Evolutionary conservation across 2,888 invertebrate genomes (phyloP).

Genomic region (Toxonevra muliebris): DNA sequence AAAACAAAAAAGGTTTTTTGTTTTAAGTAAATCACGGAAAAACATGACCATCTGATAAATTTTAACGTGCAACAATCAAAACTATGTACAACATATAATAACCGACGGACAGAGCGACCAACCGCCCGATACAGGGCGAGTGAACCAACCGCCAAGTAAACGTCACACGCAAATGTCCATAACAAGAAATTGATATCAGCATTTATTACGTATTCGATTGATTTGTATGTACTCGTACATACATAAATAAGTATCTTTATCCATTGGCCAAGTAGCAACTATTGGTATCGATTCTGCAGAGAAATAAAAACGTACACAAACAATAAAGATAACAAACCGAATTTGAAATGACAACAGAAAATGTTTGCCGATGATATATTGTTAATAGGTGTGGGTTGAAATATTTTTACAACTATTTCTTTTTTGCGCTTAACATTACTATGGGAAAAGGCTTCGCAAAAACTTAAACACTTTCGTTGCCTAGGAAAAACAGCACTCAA

Average conservation of each 20-base stretch:
- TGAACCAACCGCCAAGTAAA: too few species aligned
- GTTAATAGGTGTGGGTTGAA: conserved; percentile 7
- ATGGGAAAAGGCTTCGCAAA: neutral
- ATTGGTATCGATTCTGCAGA: too few species aligned
- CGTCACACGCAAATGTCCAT: neutral
- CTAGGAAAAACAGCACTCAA: too few species aligned
- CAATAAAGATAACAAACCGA: neutral
- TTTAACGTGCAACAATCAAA: neutral
- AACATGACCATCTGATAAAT: conserved; percentile 30
- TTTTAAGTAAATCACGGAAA: conserved; percentile 36
- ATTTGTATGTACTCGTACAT: conserved; percentile 14
- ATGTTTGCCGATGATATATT: conserved; percentile 2
- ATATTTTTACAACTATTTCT: conserved; percentile 15
- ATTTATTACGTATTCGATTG: conserved; percentile 25
- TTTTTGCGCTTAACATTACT: neutral
- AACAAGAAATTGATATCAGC: conserved; percentile 15
- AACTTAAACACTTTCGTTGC: neutral
- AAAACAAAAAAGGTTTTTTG: conserved; percentile 34
- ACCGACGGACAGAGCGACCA: neutral
- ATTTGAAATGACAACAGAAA: conserved; percentile 5
- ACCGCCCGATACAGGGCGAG: too few species aligned
- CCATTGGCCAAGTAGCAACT: too few species aligned
- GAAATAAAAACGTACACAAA: too few species aligned
- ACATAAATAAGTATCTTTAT: too few species aligned
- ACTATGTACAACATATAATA: neutral